phyloP scores from a whole-genome alignment of 2,797 vertebrate species.

The Epinephelus malabaricus region DNA sequence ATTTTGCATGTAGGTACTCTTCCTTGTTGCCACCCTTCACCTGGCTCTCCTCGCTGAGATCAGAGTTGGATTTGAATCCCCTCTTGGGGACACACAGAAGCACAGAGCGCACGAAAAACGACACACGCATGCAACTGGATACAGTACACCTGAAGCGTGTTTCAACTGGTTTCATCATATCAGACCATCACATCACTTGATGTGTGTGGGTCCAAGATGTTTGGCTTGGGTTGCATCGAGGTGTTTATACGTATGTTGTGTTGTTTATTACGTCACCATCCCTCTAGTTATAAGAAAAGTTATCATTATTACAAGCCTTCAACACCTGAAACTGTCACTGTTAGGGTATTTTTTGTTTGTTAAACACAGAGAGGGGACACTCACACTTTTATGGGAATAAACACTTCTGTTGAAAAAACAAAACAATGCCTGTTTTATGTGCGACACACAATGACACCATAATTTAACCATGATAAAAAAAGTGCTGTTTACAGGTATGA shows the following conservation, averaged over 20 bases:
- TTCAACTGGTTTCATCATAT: slow-evolving; percentile 84
- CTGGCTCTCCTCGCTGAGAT: slow-evolving; percentile 72
- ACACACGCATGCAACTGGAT: slow-evolving; percentile 59
- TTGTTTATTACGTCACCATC: slow-evolving; percentile 13
- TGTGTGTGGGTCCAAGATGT: slow-evolving; percentile 60
- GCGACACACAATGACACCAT: slow-evolving; percentile 34
- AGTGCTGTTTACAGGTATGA: slow-evolving; percentile 63
- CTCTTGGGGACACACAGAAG: slow-evolving; percentile 55
- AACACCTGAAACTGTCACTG: neutral
- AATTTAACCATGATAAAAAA: slow-evolving; percentile 54
- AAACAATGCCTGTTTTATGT: slow-evolving; percentile 33
- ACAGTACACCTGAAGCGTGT: slow-evolving; percentile 76
- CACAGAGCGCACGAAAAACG: slow-evolving; percentile 48
- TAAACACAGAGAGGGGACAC: neutral
- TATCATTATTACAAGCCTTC: slow-evolving; percentile 9
- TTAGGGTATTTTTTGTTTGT: slow-evolving; percentile 5
- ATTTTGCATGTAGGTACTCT: slow-evolving; percentile 83
- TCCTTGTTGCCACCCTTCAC: slow-evolving; percentile 73
- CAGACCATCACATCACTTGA: slow-evolving; percentile 56
- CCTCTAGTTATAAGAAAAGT: slow-evolving; percentile 15
- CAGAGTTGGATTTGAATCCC: slow-evolving; percentile 78
- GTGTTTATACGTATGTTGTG: slow-evolving; percentile 52
- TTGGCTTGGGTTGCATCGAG: slow-evolving; percentile 49
- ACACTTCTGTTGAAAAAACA: slow-evolving; percentile 20
- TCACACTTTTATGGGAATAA: slow-evolving; percentile 29